Percentiles rank a stretch among this genome's conserved stretches.
Conservation (phyloP, 2,888 invertebrate species). For the Heliconius sara region DNA sequence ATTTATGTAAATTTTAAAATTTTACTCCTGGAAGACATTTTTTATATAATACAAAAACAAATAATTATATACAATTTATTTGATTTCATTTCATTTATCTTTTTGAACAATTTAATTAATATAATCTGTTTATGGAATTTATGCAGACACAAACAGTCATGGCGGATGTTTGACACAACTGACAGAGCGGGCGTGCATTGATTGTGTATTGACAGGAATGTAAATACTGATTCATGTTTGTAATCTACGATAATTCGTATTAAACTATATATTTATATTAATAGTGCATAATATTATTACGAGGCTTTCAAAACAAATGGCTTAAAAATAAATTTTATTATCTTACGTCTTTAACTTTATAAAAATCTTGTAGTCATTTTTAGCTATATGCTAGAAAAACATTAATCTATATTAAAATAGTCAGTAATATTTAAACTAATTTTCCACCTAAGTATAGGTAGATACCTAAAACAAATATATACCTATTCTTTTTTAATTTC, state of each 20-base stretch:
- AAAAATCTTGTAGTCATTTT: too few species aligned
- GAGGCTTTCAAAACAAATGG: too few species aligned
- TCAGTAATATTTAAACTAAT: too few species aligned
- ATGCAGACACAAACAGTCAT: constrained; percentile 24
- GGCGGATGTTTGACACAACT: constrained; percentile 30
- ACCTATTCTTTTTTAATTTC: too few species aligned
- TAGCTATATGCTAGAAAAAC: too few species aligned
- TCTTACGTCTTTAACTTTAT: too few species aligned
- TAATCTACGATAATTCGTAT: constrained; percentile 1
- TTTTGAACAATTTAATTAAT: constrained; percentile 10
- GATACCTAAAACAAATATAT: too few species aligned
- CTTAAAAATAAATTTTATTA: too few species aligned
- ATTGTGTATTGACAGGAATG: constrained; percentile 35
- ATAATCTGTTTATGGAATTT: constrained; percentile 32
- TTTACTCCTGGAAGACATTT: too few species aligned
- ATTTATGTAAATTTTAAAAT: too few species aligned
- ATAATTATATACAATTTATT: neutral
- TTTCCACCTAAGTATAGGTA: too few species aligned
- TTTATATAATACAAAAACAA: neutral
- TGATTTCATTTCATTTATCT: neutral
- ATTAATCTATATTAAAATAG: too few species aligned
- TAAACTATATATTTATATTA: neutral
- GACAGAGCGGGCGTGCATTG: constrained; percentile 14
- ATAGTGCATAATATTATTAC: neutral
- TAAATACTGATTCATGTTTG: constrained; percentile 25